phyloP scores from a whole-genome alignment of 2,797 vertebrate species.

The Sciaenops ocellatus region DNA sequence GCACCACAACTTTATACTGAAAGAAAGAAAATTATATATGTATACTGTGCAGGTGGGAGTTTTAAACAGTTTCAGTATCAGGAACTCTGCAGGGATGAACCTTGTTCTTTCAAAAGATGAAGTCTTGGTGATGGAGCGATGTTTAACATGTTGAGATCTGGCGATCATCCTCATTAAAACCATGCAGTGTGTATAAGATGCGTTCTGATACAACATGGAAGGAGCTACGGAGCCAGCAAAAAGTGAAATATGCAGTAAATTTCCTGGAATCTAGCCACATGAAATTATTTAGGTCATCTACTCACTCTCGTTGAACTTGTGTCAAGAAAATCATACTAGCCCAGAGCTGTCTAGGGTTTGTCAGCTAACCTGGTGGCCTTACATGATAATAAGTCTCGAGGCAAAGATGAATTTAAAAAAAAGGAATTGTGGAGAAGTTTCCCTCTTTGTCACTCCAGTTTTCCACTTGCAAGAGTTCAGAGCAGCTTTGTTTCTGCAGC shows the following conservation, averaged over 20 bases:
- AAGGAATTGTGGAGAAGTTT: background rate
- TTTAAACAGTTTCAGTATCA: no score
- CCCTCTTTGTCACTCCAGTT: conserved; percentile 23
- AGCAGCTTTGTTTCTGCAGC: conserved; percentile 50
- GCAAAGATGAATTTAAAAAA: background rate
- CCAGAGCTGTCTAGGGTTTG: background rate
- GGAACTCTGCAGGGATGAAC: no score
- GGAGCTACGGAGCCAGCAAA: background rate
- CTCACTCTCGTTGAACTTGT: background rate
- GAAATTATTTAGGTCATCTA: background rate
- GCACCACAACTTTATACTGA: no score
- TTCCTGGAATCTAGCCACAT: background rate
- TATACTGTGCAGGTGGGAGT: no score
- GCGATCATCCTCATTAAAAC: background rate
- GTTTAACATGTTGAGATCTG: no score
- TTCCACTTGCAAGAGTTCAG: background rate
- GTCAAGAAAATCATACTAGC: background rate
- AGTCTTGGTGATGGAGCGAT: no score
- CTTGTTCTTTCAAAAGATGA: no score
- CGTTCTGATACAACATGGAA: background rate
- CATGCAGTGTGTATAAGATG: background rate
- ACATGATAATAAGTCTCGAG: background rate
- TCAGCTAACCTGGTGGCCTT: conserved; percentile 12
- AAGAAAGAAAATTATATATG: no score
- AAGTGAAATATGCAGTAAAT: no score